Base-by-base conservation (phyloP, 2,888 invertebrate genomes). In the Eupeodes luniger region DNA sequence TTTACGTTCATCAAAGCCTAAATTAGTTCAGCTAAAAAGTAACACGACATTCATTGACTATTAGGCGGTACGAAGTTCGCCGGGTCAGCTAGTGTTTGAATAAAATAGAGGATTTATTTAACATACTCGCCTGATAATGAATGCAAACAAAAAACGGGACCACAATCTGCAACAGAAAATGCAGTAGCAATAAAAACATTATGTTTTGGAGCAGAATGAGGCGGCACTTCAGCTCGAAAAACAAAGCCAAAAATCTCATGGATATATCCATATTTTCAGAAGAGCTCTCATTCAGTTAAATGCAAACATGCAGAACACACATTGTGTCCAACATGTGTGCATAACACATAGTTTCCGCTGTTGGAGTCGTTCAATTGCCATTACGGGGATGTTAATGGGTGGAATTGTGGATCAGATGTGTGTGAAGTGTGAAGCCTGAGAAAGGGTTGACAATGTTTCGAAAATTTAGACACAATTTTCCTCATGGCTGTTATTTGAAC, bases 251-350 rank as follows among this genome's bases (percentile, higher is more conserved):
- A 81, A 86, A 82, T 82, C 72, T 74, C 78, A 51, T 75, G 66
- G 75, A 82, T 82, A 78, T 40, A 40, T 27, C 27, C 77, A 81
- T 78, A 27, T 76, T 66, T 61, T 77, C 16, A 51, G 51, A 67
- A 80, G 70, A 78, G 67, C 61, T 57, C 74, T 55, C 49, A 27
- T 64, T 69, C 79, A 61, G 69, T 69, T 57, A 19, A 70, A 55
- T 57, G 66, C 85, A 79, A 82, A 86, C 86, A 86, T 64, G 75
- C 59, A 36, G 47, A 76, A 44, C 82, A 86, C 79, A 86, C 82
- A 79, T 82, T 82, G 69, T 82, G 66, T 66, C 34, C 34, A 78
- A 86, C 86, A 79, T 82, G 79, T 86, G 79, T 82, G 79, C 64
- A 57, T 49, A 64, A 49, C 61, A 76, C 76, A 70, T 57, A 59